phyloP scores from a whole-genome alignment of 2,113 vertebrate species.

The Anoplopoma fimbria region DNA sequence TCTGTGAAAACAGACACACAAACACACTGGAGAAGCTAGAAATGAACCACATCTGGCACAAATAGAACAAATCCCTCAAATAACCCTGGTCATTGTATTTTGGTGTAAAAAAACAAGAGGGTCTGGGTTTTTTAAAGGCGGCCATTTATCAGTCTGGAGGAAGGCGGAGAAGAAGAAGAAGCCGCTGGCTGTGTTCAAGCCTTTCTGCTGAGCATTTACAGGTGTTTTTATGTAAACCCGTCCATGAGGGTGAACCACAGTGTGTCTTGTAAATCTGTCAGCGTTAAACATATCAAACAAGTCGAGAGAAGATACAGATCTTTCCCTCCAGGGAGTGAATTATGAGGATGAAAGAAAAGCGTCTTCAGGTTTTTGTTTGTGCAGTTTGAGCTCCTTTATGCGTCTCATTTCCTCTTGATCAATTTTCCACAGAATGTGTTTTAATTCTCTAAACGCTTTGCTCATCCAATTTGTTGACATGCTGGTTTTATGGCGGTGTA shows the following conservation, averaged over 20 bases:
- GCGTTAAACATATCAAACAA: conserved; percentile 30
- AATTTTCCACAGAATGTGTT: conserved; percentile 55
- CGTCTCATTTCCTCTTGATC: conserved; percentile 51
- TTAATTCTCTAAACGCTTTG: conserved; percentile 57
- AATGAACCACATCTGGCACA: conserved; percentile 50
- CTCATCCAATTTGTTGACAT: conserved; percentile 68
- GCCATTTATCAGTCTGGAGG: conserved; percentile 50
- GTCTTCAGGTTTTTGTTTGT: not conserved
- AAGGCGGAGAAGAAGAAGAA: conserved; percentile 24
- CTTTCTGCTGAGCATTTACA: conserved; percentile 10
- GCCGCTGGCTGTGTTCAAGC: conserved; percentile 1
- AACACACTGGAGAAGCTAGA: conserved; percentile 13
- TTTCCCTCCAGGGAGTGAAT: conserved; percentile 28
- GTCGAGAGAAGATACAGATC: conserved; percentile 23
- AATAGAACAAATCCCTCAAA: conserved; percentile 57
- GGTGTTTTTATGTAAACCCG: conserved; percentile 31
- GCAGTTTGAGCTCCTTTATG: conserved; percentile 19
- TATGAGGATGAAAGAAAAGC: conserved; percentile 40
- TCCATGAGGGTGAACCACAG: not conserved
- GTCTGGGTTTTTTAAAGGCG: conserved; percentile 26
- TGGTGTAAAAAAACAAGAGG: conserved; percentile 23
- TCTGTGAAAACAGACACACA: conserved; percentile 33
- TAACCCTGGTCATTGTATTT: conserved; percentile 52
- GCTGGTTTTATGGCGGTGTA: conserved; percentile 23
- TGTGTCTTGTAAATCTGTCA: conserved; percentile 19